Evolutionary conservation across 2,797 vertebrate genomes (phyloP), one percentile per base, ranked within the genome.

Genomic region (Pteronotus mesoamericanus): DNA sequence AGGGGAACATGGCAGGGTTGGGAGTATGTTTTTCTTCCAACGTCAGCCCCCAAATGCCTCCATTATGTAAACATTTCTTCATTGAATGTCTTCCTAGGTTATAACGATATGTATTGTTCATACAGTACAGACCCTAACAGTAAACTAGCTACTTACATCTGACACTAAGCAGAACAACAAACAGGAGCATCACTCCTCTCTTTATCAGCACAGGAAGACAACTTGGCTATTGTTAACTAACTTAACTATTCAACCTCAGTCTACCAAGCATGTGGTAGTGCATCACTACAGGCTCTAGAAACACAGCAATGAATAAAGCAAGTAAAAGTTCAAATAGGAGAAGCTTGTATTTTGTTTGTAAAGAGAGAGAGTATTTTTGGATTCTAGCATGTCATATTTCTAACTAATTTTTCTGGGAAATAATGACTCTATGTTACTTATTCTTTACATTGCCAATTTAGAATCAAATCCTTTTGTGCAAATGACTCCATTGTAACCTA

Each of bases 91-190:
- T 51, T 82, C 26, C 12, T 59, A 9, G 4, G 11, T 9, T 59
- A 16, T 72, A n/a, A 69, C 68, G 83, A 72, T 11, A 14, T 6
- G 3, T 19, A 34, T 32, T 68, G 79, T 59, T 83, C n/a, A 68
- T 39, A 16, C 0, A 61, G 1, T 21, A 24, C 16, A 12, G 24
- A 59, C 3, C 15, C 12, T 24, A 21, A n/a, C 0, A 2, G 4
- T 53, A 80, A 61, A 9, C 34, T 53, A 39, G 7, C 2, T 29
- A 9, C 37, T 77, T 82, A 9, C 4, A 51, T 61, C 9, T 16
- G 59, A 9, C 2, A 4, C 22, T 12, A 66, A 78, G 59, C 12
- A 55, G 8, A 46, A 61, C 44, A 57, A 48, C 16, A 51, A 79
- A 51, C 22, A 29, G 26, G 1, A 18, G 42, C 34, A n/a, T 1